These are phyloP conservation scores for Dynastes tityus DNA, from an alignment of 2,888 invertebrate genomes.

Conservation along the genomic window DNA sequence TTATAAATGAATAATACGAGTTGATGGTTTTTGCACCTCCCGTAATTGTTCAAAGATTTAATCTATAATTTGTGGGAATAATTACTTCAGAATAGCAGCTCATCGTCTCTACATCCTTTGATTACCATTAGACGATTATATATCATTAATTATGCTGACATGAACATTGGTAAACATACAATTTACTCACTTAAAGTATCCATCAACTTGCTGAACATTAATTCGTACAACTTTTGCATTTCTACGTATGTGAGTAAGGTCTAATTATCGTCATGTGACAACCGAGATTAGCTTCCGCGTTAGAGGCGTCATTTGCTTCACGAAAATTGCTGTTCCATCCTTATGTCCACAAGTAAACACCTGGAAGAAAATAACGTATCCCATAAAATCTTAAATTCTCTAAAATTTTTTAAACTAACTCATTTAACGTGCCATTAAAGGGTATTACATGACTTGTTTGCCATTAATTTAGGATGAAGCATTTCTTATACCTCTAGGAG, in stretches of 20 bases:
- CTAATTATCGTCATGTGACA: background rate
- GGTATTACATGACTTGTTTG: too few relatives aligned
- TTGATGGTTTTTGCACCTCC: too few relatives aligned
- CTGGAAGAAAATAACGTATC: too few relatives aligned
- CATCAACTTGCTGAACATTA: background rate
- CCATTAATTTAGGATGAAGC: too few relatives aligned
- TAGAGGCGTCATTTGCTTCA: background rate
- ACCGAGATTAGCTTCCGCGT: background rate
- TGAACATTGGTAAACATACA: background rate
- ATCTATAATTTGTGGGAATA: background rate
- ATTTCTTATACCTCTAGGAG: too few relatives aligned
- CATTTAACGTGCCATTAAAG: too few relatives aligned
- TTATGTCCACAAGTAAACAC: background rate
- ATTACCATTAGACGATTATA: background rate
- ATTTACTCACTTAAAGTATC: background rate
- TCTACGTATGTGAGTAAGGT: slow-evolving; percentile 1
- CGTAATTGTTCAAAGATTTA: too few relatives aligned
- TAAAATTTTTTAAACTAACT: too few relatives aligned
- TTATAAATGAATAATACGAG: too few relatives aligned
- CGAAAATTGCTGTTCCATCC: background rate
- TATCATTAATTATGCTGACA: background rate
- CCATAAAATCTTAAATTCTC: too few relatives aligned
- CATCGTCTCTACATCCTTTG: background rate
- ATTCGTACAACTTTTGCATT: background rate
- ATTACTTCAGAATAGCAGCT: background rate